Conservation (phyloP, 2,113 vertebrate species). For the Marmota monax region DNA sequence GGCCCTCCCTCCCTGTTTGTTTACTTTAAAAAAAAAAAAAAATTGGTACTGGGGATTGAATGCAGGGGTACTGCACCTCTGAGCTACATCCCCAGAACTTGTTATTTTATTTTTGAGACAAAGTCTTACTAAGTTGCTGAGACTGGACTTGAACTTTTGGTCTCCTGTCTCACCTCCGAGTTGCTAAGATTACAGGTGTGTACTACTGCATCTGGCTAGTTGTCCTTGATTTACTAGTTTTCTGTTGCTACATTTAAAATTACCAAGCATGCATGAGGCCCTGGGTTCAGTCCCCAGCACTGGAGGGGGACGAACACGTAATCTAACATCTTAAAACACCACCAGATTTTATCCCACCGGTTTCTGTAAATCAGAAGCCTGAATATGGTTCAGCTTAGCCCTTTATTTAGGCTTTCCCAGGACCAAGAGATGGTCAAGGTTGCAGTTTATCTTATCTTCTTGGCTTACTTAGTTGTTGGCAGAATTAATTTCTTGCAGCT, state of each 20-base stretch:
- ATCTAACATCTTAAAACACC: background rate
- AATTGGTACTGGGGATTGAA: no score
- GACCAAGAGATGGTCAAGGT: background rate
- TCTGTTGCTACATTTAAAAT: no score
- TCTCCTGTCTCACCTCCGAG: background rate
- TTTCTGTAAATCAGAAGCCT: constrained; percentile 1
- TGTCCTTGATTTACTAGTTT: no score
- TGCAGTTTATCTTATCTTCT: background rate
- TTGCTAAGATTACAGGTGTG: background rate
- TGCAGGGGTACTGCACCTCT: no score
- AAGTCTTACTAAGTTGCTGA: background rate
- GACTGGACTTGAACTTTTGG: background rate
- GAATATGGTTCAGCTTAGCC: background rate
- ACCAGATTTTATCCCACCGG: background rate
- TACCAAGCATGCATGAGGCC: no score
- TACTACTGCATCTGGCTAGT: no score
- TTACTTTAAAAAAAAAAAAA: no score
- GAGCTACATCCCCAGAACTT: background rate
- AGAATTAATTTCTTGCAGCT: constrained; percentile 26
- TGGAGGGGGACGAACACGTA: no score
- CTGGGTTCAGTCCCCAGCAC: background rate
- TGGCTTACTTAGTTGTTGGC: background rate
- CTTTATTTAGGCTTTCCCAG: background rate
- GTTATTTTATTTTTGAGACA: background rate
- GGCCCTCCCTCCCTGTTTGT: no score